phyloP scores from a whole-genome alignment of 2,888 invertebrate species.

The Stenodema calcarata region DNA sequence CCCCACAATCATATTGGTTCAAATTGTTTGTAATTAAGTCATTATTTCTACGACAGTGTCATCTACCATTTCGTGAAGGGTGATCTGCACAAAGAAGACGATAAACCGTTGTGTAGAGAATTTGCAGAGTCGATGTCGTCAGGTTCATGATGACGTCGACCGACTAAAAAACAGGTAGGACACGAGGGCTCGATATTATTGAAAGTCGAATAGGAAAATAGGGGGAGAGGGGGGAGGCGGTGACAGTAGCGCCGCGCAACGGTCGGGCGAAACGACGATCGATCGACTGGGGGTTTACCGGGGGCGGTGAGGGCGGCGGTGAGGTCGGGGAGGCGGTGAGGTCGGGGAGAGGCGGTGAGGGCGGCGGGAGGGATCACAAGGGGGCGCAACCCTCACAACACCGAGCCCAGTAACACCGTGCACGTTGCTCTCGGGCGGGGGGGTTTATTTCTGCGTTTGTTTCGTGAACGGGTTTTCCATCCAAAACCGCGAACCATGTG shows the following conservation, averaged over 20 bases:
- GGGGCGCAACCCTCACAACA: conserved; percentile 37
- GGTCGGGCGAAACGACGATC: background rate
- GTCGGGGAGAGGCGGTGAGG: background rate
- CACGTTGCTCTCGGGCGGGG: conserved; percentile 32
- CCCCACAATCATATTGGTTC: too few relatives aligned
- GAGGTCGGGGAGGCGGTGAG: background rate
- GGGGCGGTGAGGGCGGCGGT: background rate
- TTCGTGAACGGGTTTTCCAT: background rate
- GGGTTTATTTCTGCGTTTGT: background rate
- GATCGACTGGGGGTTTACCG: background rate
- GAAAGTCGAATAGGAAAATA: background rate
- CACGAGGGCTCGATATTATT: conserved; percentile 6
- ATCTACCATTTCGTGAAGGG: too few relatives aligned
- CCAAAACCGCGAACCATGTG: background rate
- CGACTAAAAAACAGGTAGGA: background rate
- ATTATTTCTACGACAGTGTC: too few relatives aligned
- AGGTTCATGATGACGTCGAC: background rate
- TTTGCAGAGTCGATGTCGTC: background rate
- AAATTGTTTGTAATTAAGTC: too few relatives aligned
- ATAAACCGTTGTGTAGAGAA: too few relatives aligned
- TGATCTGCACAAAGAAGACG: too few relatives aligned
- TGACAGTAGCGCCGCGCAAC: conserved; percentile 16
- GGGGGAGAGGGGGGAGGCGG: background rate
- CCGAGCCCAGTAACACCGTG: conserved; percentile 45
- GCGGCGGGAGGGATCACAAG: background rate